phyloP scores from a whole-genome alignment of 2,888 invertebrate species.

The Petrolisthes cinctipes region DNA sequence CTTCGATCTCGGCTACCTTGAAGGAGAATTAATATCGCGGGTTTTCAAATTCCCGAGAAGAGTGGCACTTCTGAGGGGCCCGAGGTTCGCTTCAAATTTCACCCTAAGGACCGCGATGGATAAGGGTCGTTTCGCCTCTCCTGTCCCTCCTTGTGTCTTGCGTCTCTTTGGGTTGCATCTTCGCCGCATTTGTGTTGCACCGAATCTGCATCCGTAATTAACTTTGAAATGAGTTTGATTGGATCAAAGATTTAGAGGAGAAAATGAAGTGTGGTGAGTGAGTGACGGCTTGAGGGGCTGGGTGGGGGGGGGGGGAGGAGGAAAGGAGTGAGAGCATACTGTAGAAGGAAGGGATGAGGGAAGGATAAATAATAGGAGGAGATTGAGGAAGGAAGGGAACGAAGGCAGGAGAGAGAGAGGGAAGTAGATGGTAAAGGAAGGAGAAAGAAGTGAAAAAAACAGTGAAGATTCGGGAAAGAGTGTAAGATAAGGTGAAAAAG shows the following conservation, averaged over 20 bases:
- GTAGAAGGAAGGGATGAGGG: no score
- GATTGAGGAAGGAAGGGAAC: no score
- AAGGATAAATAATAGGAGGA: no score
- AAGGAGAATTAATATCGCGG: conserved; percentile 58
- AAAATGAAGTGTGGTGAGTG: no score
- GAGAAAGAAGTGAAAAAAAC: no score
- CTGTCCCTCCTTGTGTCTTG: not conserved
- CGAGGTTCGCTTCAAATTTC: not conserved
- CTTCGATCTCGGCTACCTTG: conserved; percentile 50
- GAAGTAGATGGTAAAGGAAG: no score
- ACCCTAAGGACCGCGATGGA: not conserved
- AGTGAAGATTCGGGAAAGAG: no score
- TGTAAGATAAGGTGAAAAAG: no score
- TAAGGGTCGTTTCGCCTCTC: conserved; percentile 14
- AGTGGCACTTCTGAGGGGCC: not conserved
- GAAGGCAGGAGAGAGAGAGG: no score
- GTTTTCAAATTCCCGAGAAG: conserved; percentile 42
- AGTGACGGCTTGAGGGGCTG: no score
- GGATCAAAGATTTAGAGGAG: conserved; percentile 58
- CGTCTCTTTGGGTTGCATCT: conserved; percentile 32
- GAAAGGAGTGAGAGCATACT: no score
- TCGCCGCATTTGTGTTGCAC: conserved; percentile 48
- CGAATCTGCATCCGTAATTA: conserved; percentile 57
- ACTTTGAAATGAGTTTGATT: conserved; percentile 57
- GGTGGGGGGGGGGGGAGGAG: no score